phyloP scores from a whole-genome alignment of 2,113 vertebrate species.

The Neolamprologus tretocephalus region DNA sequence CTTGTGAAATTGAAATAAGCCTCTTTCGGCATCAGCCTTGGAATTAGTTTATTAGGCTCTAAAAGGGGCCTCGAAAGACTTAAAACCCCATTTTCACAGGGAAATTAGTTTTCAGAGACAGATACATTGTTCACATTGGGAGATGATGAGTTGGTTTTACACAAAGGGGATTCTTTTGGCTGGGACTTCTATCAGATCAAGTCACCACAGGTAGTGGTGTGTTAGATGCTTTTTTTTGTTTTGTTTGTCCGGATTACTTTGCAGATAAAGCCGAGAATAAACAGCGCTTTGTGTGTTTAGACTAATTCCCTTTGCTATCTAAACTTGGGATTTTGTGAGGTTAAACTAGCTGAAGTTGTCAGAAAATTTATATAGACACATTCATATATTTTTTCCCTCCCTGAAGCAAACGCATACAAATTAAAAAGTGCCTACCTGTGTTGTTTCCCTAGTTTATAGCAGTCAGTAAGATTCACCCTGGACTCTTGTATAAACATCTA shows the following conservation, averaged over 20 bases:
- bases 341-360: neutral
- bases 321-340: neutral
- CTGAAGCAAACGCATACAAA: neutral
- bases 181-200: constrained; percentile 43
- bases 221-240: neutral
- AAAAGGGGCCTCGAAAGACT: constrained; percentile 59
- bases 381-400: neutral
- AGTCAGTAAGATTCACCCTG: neutral
- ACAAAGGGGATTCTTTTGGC: constrained; percentile 20
- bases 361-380: neutral
- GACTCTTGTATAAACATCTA: neutral
- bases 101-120: constrained; percentile 61
- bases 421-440: neutral
- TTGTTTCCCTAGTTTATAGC: neutral
- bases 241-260: constrained; percentile 32
- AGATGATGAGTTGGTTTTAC: constrained; percentile 46
- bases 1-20: constrained; percentile 57
- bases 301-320: neutral
- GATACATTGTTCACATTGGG: constrained; percentile 41
- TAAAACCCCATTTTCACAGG: constrained; percentile 63
- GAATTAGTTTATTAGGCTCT: constrained; percentile 69
- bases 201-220: constrained; percentile 15
- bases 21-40: constrained; percentile 16
- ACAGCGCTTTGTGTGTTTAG: constrained; percentile 15
- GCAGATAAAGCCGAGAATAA: constrained; percentile 19